These are phyloP conservation scores for Sebastes goodei DNA, from an alignment of 2,797 vertebrate genomes.

Conservation along the genomic window DNA sequence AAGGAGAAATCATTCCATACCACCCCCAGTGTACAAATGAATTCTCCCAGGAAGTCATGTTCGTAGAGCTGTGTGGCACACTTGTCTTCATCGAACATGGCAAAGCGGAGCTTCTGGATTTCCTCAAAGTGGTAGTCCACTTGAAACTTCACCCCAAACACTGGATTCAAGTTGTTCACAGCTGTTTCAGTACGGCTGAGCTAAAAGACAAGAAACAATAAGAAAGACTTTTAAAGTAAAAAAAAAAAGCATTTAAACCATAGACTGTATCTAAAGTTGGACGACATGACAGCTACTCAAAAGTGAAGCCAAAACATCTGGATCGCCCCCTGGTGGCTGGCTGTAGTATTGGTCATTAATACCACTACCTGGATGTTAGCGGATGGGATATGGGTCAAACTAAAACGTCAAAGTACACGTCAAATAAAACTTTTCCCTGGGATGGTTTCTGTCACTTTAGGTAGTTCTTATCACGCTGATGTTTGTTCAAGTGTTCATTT, in stretches of 20 bases:
- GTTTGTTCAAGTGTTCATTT: background rate
- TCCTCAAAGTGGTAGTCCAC: conserved; percentile 97
- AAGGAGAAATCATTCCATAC: conserved; percentile 74
- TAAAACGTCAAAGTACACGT: background rate
- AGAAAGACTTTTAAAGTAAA: background rate
- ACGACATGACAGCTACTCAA: too few relatives aligned
- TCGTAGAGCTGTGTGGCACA: conserved; percentile 93
- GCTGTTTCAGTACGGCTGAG: conserved; percentile 94
- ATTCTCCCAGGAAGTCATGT: conserved; percentile 96
- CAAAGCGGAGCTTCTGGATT: conserved; percentile 97
- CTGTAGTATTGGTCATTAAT: background rate
- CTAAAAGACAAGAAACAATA: conserved; percentile 68
- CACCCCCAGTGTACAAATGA: conserved; percentile 92
- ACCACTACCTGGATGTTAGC: background rate
- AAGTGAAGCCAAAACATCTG: too few relatives aligned
- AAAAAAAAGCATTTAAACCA: background rate
- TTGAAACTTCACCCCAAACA: conserved; percentile 95
- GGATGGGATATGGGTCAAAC: background rate
- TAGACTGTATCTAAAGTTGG: background rate
- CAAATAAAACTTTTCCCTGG: background rate
- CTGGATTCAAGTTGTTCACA: conserved; percentile 96
- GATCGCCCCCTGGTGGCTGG: background rate
- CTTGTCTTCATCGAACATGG: conserved; percentile 97
- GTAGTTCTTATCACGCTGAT: background rate
- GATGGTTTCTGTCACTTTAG: background rate